Base-by-base conservation (phyloP, 1,140 invertebrate genomes). In the Danaus plexippus region DNA sequence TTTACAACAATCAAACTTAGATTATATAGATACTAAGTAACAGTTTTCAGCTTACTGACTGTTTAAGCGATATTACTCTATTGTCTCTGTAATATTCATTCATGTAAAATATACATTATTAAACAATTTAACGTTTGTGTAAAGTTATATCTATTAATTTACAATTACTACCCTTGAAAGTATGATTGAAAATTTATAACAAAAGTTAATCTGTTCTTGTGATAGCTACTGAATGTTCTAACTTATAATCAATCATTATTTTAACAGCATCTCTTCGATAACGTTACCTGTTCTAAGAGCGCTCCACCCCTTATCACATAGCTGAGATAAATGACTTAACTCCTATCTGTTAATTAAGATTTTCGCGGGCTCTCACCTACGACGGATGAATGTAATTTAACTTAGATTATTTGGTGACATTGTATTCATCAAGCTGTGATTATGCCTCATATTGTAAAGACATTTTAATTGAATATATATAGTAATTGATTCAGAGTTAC, bases 301-400 rank as follows among this genome's bases (percentile, higher is more conserved):
- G 67, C 59, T 60, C 22, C 59, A 65, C 67, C 65, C 71, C 80
- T 81, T 83, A 81, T 85, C 80, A 77, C 75, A 73, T 68, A 67
- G 73, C 69, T 57, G 67, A 77, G 80, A 85, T 74, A 71, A 77
- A 85, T 77, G 65, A 76, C 75, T 81, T 51, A 57, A 61, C 73
- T 63, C 75, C 75, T 86, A 86, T 86, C 80, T 82, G 79, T 84
- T 86, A 86, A 86, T 86, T 86, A 86, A 86, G 80, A 86, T 84
- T 86, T 86, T 86, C 79, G 79, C 80, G 67, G 71, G 70, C 72
- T 76, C 67, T 74, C 74, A 76, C 76, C 75, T 75, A 63, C 73
- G 71, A 78, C 69, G 71, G 77, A 83, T 85, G 79, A 57, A 71
- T 61, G 76, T 63, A 78, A 85, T 83, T 83, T 80, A 77, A 80